Percentiles rank a stretch among this genome's conserved stretches.
Evolutionary conservation across 2,113 vertebrate genomes (phyloP).

Genomic region (Zeus faber): DNA sequence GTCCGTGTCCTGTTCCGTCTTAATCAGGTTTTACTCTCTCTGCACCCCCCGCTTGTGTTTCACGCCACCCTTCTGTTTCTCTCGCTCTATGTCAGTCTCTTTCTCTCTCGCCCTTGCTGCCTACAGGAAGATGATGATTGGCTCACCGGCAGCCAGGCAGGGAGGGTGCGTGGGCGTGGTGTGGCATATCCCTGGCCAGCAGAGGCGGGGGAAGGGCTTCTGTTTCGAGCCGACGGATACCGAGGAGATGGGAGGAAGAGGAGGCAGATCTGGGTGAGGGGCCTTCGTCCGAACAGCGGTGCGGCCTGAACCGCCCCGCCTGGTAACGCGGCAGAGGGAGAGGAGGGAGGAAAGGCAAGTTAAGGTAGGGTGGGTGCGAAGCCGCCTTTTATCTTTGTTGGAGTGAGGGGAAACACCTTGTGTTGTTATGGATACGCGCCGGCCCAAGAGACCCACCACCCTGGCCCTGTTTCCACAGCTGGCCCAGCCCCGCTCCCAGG

Average conservation of each 20-base stretch:
- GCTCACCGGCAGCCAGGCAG: conserved; percentile 66
- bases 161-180: conserved; percentile 69
- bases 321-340: conserved; percentile 42
- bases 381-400: conserved; percentile 33
- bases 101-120: conserved; percentile 54
- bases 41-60: neutral
- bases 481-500: conserved; percentile 85
- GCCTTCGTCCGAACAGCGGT: conserved; percentile 54
- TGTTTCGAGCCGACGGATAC: conserved; percentile 90
- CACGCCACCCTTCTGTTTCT: conserved; percentile 30
- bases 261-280: conserved; percentile 43
- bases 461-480: conserved; percentile 91
- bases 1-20: no score
- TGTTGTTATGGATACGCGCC: conserved; percentile 85
- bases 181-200: no score
- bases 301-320: conserved; percentile 48
- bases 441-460: conserved; percentile 92
- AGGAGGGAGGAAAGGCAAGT: conserved; percentile 15
- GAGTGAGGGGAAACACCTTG: conserved; percentile 35
- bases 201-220: conserved; percentile 83
- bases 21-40: neutral
- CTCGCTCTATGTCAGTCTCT: conserved; percentile 10
- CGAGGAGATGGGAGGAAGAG: conserved; percentile 62
- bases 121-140: conserved; percentile 80
- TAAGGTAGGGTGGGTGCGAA: no score